Percentiles rank a stretch among this genome's conserved stretches.
These are phyloP conservation scores for Drosophila sechellia DNA, from an alignment of 1,140 invertebrate species.

Conservation along the genomic window DNA sequence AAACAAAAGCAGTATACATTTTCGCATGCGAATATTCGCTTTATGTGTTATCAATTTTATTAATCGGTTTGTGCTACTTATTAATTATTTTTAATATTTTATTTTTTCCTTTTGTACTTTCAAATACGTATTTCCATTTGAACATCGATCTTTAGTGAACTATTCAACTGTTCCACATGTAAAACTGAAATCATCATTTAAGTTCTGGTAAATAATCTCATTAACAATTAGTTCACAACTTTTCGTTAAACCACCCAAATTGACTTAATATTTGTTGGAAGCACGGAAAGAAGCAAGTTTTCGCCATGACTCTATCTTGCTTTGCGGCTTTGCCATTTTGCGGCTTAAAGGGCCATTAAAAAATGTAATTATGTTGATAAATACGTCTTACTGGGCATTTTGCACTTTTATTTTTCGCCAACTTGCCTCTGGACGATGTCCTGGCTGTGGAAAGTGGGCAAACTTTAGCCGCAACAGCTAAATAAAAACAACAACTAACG, in stretches of 20 bases:
- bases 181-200: too few relatives aligned
- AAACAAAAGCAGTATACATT: too few relatives aligned
- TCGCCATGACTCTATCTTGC: conserved; percentile 52
- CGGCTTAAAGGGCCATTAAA: conserved; percentile 84
- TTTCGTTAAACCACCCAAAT: background rate
- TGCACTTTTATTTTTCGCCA: conserved; percentile 69
- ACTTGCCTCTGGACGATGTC: conserved; percentile 55
- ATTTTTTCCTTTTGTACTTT: too few relatives aligned
- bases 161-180: too few relatives aligned
- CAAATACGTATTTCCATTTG: too few relatives aligned
- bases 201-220: too few relatives aligned
- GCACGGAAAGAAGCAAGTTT: conserved; percentile 4
- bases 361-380: conserved; percentile 84
- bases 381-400: conserved; percentile 79
- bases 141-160: too few relatives aligned
- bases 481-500: conserved; percentile 59
- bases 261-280: conserved; percentile 21
- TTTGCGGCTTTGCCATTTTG: conserved; percentile 74
- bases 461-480: conserved; percentile 72
- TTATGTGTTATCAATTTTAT: too few relatives aligned
- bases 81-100: too few relatives aligned
- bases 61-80: too few relatives aligned
- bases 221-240: background rate
- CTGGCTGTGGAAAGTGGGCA: conserved; percentile 4
- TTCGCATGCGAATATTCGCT: background rate